Conservation (phyloP, 2,113 vertebrate species). For the Protobothrops mucrosquamatus region DNA sequence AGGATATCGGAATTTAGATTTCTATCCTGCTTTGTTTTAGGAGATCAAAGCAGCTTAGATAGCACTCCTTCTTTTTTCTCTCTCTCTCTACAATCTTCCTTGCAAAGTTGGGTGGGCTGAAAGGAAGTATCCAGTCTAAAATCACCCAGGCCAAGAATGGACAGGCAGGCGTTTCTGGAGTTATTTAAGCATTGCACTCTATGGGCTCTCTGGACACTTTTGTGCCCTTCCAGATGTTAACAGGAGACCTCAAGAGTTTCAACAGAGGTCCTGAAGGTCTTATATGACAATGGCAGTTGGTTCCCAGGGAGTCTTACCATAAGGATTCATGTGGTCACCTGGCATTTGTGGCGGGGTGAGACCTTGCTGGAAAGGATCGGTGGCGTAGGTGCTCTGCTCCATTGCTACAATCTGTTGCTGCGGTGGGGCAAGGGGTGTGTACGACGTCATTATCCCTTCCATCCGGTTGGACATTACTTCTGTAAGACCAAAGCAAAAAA, state of each 20-base stretch:
- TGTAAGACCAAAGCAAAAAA: conserved; percentile 65
- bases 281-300: conserved; percentile 9
- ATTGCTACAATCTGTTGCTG: conserved; percentile 99
- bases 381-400: conserved; percentile 97
- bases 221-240: background rate
- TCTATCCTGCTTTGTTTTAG: background rate
- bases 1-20: background rate
- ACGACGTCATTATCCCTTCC: conserved; percentile 99
- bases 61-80: background rate
- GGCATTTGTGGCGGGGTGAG: conserved; percentile 99
- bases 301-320: conserved; percentile 84
- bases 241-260: background rate
- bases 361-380: conserved; percentile 98
- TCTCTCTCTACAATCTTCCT: background rate
- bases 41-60: background rate
- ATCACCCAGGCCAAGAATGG: background rate
- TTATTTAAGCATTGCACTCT: background rate
- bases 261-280: background rate
- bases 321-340: conserved; percentile 99
- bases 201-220: background rate
- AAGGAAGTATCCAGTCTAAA: background rate
- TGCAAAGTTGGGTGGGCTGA: background rate
- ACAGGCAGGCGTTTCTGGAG: background rate
- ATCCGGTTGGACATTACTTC: conserved; percentile 98
- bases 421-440: conserved; percentile 90